A percentile compares a stretch with the other conserved stretches of the same genome.
These are phyloP conservation scores for Cyanistes caeruleus DNA, from an alignment of 2,113 vertebrate genomes.

Conservation along the genomic window DNA sequence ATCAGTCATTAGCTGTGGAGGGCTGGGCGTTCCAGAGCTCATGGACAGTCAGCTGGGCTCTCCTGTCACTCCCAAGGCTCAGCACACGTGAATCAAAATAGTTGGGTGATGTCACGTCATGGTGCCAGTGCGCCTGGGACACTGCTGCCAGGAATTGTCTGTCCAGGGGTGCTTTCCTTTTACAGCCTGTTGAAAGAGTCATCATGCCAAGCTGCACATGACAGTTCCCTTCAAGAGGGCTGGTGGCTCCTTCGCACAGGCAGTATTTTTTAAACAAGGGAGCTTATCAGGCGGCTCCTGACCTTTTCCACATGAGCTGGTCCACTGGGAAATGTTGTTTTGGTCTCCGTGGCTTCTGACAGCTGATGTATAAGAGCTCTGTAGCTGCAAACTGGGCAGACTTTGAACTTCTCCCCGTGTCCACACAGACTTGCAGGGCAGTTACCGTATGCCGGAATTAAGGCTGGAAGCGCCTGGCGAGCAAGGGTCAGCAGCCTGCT, in stretches of 20 bases:
- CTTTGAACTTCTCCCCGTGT: neutral
- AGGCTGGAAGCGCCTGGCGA: neutral
- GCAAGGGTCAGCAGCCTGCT: neutral
- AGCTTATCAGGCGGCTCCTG: slow-evolving; percentile 12
- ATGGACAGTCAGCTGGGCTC: slow-evolving; percentile 20
- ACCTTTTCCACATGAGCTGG: slow-evolving; percentile 58
- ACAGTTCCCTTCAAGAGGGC: slow-evolving; percentile 52
- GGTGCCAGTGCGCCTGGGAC: slow-evolving; percentile 64
- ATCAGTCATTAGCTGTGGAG: neutral
- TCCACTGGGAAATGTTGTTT: neutral
- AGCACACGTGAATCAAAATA: slow-evolving; percentile 79
- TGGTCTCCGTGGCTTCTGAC: neutral
- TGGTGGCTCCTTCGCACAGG: neutral
- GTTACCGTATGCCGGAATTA: neutral
- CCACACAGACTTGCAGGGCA: neutral
- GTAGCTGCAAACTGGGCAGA: neutral
- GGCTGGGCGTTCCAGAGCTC: neutral
- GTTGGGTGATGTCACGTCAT: slow-evolving; percentile 80
- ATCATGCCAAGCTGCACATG: slow-evolving; percentile 84
- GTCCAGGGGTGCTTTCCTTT: slow-evolving; percentile 84
- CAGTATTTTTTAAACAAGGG: slow-evolving; percentile 19
- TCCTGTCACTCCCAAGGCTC: slow-evolving; percentile 25
- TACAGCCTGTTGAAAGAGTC: slow-evolving; percentile 91
- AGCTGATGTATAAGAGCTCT: slow-evolving; percentile 19
- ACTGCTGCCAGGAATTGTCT: slow-evolving; percentile 77